A percentile compares a stretch with the other conserved stretches of the same genome.
Conservation (phyloP, 2,113 vertebrate species). For the Marmota monax region DNA sequence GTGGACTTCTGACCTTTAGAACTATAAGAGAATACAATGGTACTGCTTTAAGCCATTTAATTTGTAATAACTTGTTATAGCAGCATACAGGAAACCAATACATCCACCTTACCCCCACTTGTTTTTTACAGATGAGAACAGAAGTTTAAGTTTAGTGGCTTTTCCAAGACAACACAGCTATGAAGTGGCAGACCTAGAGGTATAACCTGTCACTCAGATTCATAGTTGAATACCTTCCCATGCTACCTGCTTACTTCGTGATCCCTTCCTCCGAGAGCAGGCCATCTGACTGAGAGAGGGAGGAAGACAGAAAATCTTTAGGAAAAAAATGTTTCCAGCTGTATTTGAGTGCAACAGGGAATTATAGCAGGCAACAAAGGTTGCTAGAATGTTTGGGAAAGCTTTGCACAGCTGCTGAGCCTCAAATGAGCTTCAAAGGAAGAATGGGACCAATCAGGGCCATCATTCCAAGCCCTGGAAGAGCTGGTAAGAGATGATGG, state of each 20-base stretch:
- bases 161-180: constrained; percentile 4
- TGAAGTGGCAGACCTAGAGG: not conserved
- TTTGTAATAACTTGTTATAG: constrained; percentile 1
- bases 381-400: not conserved
- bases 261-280: not conserved
- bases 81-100: constrained; percentile 43
- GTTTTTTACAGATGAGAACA: constrained; percentile 36
- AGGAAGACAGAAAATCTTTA: not conserved
- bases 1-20: constrained; percentile 20
- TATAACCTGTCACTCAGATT: not conserved
- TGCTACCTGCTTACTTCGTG: not conserved
- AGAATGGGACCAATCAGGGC: not conserved
- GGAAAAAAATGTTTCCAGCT: not conserved
- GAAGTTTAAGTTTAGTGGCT: constrained; percentile 16
- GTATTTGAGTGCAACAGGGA: not conserved
- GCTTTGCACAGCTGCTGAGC: not conserved
- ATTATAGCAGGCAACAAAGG: not conserved
- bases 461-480: not conserved
- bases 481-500: not conserved
- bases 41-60: not conserved
- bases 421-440: not conserved
- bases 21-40: not conserved
- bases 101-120: not conserved
- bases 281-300: not conserved
- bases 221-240: not conserved